These are phyloP conservation scores for Pipistrellus pipistrellus DNA, from an alignment of 2,797 vertebrate species.

Conservation along the genomic window DNA sequence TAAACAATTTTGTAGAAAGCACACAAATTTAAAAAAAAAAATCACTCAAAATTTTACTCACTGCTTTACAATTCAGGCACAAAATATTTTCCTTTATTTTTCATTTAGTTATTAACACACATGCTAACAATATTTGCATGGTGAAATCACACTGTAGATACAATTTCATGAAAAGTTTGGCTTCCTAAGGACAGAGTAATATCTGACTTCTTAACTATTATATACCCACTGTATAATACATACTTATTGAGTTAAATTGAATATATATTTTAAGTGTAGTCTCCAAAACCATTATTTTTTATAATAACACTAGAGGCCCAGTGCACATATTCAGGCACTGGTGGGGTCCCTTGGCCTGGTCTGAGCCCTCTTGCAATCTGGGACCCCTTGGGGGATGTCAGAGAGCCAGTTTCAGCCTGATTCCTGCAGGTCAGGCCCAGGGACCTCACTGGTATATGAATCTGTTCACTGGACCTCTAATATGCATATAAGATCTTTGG, in stretches of 20 bases:
- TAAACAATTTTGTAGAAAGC: slow-evolving; percentile 13
- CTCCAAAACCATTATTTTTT: not conserved
- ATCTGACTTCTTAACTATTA: not conserved
- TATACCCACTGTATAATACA: not conserved
- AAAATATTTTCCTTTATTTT: not conserved
- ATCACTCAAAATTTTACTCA: not conserved
- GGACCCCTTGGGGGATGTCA: no score
- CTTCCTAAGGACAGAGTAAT: not conserved
- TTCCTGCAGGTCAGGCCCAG: no score
- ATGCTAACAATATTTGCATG: not conserved
- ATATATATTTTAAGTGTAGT: not conserved
- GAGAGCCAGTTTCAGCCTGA: no score
- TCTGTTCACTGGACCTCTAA: no score
- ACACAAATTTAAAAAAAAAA: not conserved
- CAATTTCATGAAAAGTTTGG: not conserved
- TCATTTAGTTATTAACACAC: not conserved
- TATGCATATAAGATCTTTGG: no score
- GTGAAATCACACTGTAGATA: not conserved
- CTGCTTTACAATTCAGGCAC: not conserved
- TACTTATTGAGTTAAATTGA: not conserved
- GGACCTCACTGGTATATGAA: no score
- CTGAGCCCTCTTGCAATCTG: no score
- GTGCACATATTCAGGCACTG: no score
- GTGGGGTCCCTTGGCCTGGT: no score
- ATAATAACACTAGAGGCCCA: not conserved